phyloP scores from a whole-genome alignment of 2,113 vertebrate genomes.

The Sceloporus undulatus region DNA sequence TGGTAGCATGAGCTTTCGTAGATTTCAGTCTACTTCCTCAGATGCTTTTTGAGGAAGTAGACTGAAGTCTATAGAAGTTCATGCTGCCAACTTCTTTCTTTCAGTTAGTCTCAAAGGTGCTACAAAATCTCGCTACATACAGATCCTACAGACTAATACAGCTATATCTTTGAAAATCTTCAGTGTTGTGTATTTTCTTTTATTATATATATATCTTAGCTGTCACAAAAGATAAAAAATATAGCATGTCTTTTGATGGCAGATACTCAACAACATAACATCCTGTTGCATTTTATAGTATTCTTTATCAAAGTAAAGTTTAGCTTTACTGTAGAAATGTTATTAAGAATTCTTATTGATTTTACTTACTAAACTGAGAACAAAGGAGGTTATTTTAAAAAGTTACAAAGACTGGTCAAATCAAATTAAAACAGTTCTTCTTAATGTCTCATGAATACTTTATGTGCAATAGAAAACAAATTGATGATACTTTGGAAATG shows the following conservation, averaged over 20 bases:
- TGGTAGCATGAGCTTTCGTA: too few relatives aligned
- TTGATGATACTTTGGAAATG: constrained; percentile 2
- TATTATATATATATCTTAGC: neutral
- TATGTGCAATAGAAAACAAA: neutral
- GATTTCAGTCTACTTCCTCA: too few relatives aligned
- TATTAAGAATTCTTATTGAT: neutral
- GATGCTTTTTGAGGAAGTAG: too few relatives aligned
- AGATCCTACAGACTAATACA: too few relatives aligned
- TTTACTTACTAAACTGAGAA: neutral
- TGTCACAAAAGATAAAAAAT: neutral
- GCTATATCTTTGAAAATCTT: too few relatives aligned
- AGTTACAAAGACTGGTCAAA: constrained; percentile 9
- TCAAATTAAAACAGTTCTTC: constrained; percentile 1
- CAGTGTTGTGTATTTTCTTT: neutral
- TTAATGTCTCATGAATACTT: neutral
- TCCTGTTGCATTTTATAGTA: neutral
- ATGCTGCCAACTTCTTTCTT: too few relatives aligned
- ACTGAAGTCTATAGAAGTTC: too few relatives aligned
- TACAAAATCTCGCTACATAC: too few relatives aligned
- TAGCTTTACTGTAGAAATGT: neutral
- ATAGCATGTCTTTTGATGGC: neutral
- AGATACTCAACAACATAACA: neutral
- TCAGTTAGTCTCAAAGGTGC: too few relatives aligned
- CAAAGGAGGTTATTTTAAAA: neutral
- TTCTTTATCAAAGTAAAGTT: constrained; percentile 29